Base-by-base conservation (phyloP, 2,113 vertebrate species). In the Clinocottus analis region DNA sequence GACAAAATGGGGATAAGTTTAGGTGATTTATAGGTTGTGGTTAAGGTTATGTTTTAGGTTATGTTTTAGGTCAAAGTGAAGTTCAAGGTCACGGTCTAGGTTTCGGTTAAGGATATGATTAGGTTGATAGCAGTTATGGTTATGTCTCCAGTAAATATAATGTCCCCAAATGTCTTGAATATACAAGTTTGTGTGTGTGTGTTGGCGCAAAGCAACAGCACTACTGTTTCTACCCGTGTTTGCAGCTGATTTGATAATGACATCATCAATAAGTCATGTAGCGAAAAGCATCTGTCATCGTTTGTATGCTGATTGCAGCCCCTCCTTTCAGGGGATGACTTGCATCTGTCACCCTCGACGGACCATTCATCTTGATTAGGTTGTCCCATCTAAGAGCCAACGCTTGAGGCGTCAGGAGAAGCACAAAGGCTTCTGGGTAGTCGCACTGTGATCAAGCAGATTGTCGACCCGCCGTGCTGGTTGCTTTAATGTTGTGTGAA, bases 361-460 rank as follows among this genome's bases (percentile, higher is more conserved):
- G 72, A 66, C 70, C 75, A 85, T 92, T 89, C 79, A 77, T 93
- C 86, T 88, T 90, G 31, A 87, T 87, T 83, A 79, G 11, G 53
- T 83, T 65, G 56, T 78, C 72, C 76, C 43, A 43, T 70, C 75
- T 78, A 45, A 67, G 31, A 74, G 72, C 67, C 39, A n/a, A 74
- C 2, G 77, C 51, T 75, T 62, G 49, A 79, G 65, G 84, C 7
- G n/a, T 35, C 47, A 77, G 66, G 67, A 31, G 67, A 49, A 64
- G 13, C 64, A 72, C 49, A 62, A 69, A 25, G 67, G 21, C 53
- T 63, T 53, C 69, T 82, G 27, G 60, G 55, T 35, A 82, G 33
- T 64, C 21, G 1, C 27, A 11, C 60, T 33, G 31, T 86, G 88
- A 91, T 89, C 68, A 83, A 79, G 70, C 71, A 51, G 39, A 75